phyloP scores from a whole-genome alignment of 2,888 invertebrate genomes.

The Habrosyne pyritoides region DNA sequence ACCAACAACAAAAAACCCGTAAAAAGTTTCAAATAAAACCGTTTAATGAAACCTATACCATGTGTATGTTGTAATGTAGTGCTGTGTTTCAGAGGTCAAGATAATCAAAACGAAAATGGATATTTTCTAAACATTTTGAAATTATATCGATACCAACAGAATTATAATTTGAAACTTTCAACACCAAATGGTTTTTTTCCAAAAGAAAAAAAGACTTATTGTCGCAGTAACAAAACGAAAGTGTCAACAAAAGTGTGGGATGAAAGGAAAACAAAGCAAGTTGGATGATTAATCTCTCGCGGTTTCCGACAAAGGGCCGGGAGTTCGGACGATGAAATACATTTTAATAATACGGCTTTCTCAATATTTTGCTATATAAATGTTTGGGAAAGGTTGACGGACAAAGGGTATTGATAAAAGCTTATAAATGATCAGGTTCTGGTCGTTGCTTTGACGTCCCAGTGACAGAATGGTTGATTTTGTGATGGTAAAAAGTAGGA shows the following conservation, averaged over 20 bases:
- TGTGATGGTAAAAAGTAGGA: background rate
- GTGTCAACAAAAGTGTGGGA: slow-evolving; percentile 8
- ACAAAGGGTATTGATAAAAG: slow-evolving; percentile 6
- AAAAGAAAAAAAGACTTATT: background rate
- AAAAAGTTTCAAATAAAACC: no score
- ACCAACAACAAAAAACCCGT: no score
- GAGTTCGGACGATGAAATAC: slow-evolving; percentile 11
- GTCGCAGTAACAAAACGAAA: background rate
- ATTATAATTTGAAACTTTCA: no score
- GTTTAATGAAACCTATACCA: no score
- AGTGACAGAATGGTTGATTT: background rate
- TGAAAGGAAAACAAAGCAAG: slow-evolving; percentile 17
- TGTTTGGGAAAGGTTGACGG: slow-evolving; percentile 5
- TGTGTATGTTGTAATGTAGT: no score
- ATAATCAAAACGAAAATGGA: no score
- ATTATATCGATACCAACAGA: no score
- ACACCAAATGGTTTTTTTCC: background rate
- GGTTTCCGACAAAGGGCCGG: slow-evolving; percentile 10
- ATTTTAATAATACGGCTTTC: slow-evolving; percentile 12
- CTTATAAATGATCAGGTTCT: background rate
- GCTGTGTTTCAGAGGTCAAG: no score
- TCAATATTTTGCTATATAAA: slow-evolving; percentile 10
- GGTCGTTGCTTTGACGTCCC: background rate
- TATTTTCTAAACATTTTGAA: no score
- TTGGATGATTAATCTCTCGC: slow-evolving; percentile 16